A percentile compares a stretch with the other conserved stretches of the same genome.
These are phyloP conservation scores for Plecotus auritus DNA, from an alignment of 2,113 vertebrate genomes.

Conservation along the genomic window DNA sequence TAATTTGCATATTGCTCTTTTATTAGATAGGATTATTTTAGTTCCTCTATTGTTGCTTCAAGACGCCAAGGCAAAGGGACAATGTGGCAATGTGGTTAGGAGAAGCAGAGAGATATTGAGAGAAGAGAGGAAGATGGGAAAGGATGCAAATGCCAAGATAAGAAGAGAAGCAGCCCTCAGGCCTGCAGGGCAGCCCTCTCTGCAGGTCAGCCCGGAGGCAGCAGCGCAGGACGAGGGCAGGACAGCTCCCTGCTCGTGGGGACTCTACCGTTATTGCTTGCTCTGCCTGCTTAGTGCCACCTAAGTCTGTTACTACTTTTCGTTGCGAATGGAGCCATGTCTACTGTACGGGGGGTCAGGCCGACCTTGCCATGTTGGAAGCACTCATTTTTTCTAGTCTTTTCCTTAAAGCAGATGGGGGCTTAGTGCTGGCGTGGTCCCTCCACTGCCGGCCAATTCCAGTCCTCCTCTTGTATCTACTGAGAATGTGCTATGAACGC, in stretches of 20 bases:
- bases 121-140: background rate
- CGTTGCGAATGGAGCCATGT: background rate
- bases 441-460: background rate
- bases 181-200: fast-evolving
- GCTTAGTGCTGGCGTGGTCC: fast-evolving
- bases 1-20: too few relatives aligned
- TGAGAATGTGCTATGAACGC: background rate
- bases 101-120: background rate
- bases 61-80: background rate
- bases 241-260: background rate
- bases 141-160: background rate
- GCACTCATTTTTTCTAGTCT: background rate
- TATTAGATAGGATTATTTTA: too few relatives aligned
- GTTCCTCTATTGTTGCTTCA: background rate
- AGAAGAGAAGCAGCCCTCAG: background rate
- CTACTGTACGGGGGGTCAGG: background rate
- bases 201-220: background rate
- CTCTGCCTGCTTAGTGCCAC: background rate
- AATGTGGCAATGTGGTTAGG: background rate
- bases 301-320: background rate
- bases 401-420: background rate
- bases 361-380: background rate
- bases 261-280: background rate
- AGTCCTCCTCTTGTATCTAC: too few relatives aligned
- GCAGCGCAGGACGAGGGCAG: background rate